Evolutionary conservation across 1,140 invertebrate genomes (phyloP).

Genomic region (Drosophila burlai): DNA sequence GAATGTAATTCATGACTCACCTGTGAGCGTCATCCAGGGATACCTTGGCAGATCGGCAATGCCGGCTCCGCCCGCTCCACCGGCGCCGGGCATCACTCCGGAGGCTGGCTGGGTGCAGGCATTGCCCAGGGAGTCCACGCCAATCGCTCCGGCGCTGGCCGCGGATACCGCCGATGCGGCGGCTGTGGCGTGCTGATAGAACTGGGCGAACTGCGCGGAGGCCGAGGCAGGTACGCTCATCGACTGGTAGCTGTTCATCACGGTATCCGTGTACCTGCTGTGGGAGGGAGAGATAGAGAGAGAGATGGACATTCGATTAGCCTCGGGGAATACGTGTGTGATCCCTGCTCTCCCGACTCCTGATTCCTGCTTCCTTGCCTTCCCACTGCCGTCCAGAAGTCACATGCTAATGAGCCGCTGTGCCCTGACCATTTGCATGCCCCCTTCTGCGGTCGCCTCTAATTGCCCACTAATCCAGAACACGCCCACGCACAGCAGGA

Average conservation of each 20-base stretch:
- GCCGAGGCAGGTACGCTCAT: constrained; percentile 85
- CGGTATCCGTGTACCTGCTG: constrained; percentile 84
- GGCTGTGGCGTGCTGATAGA: constrained; percentile 93
- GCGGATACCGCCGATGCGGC: constrained; percentile 86
- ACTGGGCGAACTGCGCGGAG: constrained; percentile 89
- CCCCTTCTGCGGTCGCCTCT: constrained; percentile 53
- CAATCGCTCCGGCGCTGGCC: constrained; percentile 86
- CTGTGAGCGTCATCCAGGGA: constrained; percentile 99
- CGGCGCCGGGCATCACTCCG: constrained; percentile 86
- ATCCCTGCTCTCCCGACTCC: constrained; percentile 9
- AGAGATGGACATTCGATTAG: constrained; percentile 36
- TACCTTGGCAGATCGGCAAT: constrained; percentile 94
- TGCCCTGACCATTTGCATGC: constrained; percentile 20
- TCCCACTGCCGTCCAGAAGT: constrained; percentile 15
- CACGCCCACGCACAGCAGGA: constrained; percentile 62
- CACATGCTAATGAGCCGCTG: constrained; percentile 71
- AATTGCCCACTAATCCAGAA: constrained; percentile 71
- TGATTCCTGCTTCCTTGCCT: neutral
- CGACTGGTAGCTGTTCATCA: constrained; percentile 85
- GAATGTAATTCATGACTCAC: constrained; percentile 86
- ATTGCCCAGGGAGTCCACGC: constrained; percentile 83
- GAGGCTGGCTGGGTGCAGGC: constrained; percentile 87
- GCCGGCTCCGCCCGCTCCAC: constrained; percentile 88
- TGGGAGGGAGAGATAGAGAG: constrained; percentile 5
- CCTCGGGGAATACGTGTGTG: constrained; percentile 17